phyloP scores from a whole-genome alignment of 2,888 invertebrate genomes.

The Cerastis leucographa region DNA sequence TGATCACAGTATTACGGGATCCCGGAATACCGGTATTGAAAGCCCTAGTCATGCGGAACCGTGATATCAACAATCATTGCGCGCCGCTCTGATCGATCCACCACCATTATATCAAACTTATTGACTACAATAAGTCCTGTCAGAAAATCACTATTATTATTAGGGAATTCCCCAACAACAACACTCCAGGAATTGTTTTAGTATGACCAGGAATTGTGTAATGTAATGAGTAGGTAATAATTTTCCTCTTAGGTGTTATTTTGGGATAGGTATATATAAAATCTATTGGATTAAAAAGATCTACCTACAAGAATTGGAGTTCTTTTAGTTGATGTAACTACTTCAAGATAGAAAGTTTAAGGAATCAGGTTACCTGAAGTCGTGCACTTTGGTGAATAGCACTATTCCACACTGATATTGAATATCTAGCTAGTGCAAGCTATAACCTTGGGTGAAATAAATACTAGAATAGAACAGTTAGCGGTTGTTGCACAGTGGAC shows the following conservation, averaged over 20 bases:
- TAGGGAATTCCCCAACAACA: background rate
- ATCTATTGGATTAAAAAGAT: background rate
- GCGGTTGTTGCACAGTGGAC: background rate
- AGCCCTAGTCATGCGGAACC: too few species aligned
- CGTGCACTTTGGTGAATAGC: background rate
- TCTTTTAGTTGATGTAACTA: background rate
- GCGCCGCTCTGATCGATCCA: too few species aligned
- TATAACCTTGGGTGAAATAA: background rate
- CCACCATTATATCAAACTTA: too few species aligned
- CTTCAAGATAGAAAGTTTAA: background rate
- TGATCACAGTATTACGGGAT: too few species aligned
- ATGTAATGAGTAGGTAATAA: background rate
- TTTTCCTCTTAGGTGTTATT: background rate
- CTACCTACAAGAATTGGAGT: background rate
- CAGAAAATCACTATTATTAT: too few species aligned
- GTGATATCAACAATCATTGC: too few species aligned
- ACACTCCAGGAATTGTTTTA: background rate
- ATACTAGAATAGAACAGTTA: background rate
- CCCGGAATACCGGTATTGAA: too few species aligned
- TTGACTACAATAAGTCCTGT: too few species aligned
- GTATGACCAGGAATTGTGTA: too few species aligned
- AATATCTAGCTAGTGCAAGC: background rate
- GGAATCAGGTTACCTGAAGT: background rate
- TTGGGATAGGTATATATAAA: background rate
- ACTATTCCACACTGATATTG: background rate